These are phyloP conservation scores for Oryzias sinensis DNA, from an alignment of 2,797 vertebrate genomes.

Conservation along the genomic window DNA sequence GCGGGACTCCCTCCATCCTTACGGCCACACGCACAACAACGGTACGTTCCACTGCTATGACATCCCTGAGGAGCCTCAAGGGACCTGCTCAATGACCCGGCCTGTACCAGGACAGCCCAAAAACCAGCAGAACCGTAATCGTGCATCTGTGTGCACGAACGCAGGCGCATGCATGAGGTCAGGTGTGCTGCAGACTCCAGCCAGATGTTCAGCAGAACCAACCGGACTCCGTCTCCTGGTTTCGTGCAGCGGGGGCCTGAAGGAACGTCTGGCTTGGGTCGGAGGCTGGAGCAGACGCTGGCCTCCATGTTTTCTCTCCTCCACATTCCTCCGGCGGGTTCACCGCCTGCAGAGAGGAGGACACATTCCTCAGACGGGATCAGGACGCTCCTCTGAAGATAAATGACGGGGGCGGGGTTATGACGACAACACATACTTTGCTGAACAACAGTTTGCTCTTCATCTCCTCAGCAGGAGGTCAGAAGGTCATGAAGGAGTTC, in stretches of 20 bases:
- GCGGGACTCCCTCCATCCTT: too few relatives aligned
- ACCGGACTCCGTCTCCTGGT: constrained; percentile 40
- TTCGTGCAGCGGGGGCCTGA: constrained; percentile 52
- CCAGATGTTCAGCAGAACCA: constrained; percentile 1
- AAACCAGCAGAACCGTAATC: too few relatives aligned
- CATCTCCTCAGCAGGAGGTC: constrained; percentile 26
- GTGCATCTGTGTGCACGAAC: too few relatives aligned
- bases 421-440: constrained; percentile 32
- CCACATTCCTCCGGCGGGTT: constrained; percentile 54
- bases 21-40: too few relatives aligned
- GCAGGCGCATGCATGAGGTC: too few relatives aligned
- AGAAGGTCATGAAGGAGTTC: too few relatives aligned
- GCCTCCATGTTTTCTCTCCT: constrained; percentile 35
- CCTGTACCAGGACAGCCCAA: too few relatives aligned
- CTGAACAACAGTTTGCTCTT: constrained; percentile 27
- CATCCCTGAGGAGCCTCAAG: too few relatives aligned
- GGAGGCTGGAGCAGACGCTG: not conserved
- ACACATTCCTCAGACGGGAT: constrained; percentile 48
- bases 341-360: constrained; percentile 39
- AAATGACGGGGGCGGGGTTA: constrained; percentile 24
- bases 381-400: constrained; percentile 29
- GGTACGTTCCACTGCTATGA: too few relatives aligned
- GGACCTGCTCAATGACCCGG: too few relatives aligned
- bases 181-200: too few relatives aligned
- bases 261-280: constrained; percentile 26